Conservation (phyloP, 2,113 vertebrate genomes). For the Zosterops pallidus region DNA sequence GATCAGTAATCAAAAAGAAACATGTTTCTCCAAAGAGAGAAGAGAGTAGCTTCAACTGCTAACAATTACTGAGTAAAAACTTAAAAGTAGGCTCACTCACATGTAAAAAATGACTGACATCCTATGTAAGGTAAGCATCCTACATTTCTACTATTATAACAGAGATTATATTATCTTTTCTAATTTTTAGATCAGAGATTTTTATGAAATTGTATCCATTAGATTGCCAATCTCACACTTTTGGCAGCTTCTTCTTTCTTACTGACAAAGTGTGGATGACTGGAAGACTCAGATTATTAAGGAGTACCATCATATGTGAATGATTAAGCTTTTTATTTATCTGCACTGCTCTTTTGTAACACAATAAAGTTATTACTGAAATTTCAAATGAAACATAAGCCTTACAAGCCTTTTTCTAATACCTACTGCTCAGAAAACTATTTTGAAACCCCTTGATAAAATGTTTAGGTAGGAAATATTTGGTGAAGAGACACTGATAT, state of each 20-base stretch:
- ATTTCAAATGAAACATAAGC: constrained; percentile 43
- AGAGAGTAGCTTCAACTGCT: not conserved
- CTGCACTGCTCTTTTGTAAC: constrained; percentile 25
- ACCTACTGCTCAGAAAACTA: not conserved
- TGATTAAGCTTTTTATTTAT: constrained; percentile 68
- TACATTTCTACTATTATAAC: not conserved
- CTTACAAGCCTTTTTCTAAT: constrained; percentile 3
- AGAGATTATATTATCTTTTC: not conserved
- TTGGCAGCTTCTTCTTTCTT: constrained; percentile 7
- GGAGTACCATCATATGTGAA: constrained; percentile 14
- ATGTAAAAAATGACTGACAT: not conserved
- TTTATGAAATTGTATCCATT: not conserved
- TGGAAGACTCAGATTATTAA: constrained; percentile 37
- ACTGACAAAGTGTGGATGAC: constrained; percentile 14
- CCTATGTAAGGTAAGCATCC: not conserved
- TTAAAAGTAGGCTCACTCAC: not conserved
- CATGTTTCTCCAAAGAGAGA: not conserved
- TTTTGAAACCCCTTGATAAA: constrained; percentile 17
- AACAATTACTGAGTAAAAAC: not conserved
- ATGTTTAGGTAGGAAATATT: not conserved
- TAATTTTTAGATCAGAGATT: not conserved
- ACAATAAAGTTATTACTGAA: constrained; percentile 48
- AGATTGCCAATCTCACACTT: not conserved
- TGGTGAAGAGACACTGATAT: not conserved
- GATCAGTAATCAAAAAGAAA: not conserved